Evolutionary conservation across 2,888 invertebrate species (phyloP).

Genomic region (Chymomyza amoena): DNA sequence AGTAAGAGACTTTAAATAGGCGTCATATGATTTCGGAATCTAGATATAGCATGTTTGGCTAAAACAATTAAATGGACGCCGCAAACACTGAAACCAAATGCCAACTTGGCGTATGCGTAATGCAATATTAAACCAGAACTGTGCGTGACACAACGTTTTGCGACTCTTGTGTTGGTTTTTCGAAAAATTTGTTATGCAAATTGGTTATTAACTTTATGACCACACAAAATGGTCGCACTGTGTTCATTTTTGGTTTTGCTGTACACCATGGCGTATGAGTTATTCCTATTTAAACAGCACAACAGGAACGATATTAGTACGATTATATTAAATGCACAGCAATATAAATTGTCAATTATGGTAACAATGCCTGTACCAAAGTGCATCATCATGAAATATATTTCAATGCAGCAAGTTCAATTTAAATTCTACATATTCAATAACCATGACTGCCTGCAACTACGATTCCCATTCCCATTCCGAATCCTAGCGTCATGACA

Average conservation of each 20-base stretch:
- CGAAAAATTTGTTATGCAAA: conserved; percentile 73
- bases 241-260: conserved; percentile 8
- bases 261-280: background rate
- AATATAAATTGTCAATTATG: background rate
- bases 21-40: background rate
- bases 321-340: conserved; percentile 40
- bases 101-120: conserved; percentile 54
- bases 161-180: conserved; percentile 59
- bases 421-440: background rate
- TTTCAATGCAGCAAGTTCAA: too few species aligned
- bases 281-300: conserved; percentile 6
- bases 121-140: conserved; percentile 47
- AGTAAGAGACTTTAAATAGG: conserved; percentile 1
- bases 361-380: background rate
- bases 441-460: background rate
- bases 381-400: background rate
- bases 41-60: background rate
- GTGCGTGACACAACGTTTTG: conserved; percentile 18
- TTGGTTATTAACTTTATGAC: conserved; percentile 73
- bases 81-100: background rate
- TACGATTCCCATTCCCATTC: too few species aligned
- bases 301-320: background rate
- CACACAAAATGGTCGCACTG: background rate
- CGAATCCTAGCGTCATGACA: background rate
- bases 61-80: conserved; percentile 65